These are phyloP conservation scores for Harpegnathos saltator DNA, from an alignment of 1,140 invertebrate genomes.

Conservation along the genomic window DNA sequence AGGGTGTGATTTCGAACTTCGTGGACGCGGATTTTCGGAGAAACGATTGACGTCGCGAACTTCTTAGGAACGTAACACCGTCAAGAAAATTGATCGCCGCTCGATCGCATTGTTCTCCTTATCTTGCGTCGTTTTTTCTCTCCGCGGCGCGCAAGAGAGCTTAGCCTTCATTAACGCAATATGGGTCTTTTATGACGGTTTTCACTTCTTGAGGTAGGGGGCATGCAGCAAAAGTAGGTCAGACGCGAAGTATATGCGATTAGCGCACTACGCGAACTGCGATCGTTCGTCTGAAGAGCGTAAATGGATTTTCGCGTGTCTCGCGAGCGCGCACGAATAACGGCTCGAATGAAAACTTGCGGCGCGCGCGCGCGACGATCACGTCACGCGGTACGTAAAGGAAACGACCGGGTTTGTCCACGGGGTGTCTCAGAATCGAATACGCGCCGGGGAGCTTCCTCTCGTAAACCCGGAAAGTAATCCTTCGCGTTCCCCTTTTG, in stretches of 20 bases:
- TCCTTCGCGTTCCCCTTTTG: no score
- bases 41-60: no score
- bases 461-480: no score
- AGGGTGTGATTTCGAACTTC: no score
- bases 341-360: no score
- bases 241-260: constrained; percentile 61
- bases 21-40: no score
- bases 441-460: background rate
- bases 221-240: constrained; percentile 64
- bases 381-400: background rate
- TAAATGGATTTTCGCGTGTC: constrained; percentile 33
- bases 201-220: constrained; percentile 48
- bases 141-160: background rate
- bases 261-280: constrained; percentile 17
- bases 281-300: constrained; percentile 1
- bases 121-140: background rate
- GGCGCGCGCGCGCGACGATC: no score
- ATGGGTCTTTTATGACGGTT: constrained; percentile 56
- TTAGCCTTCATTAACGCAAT: constrained; percentile 52
- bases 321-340: background rate
- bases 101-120: background rate
- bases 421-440: background rate
- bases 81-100: background rate
- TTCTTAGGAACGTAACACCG: background rate
- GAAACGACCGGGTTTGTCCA: background rate